Percentiles rank a stretch among this genome's conserved stretches.
These are phyloP conservation scores for Altica lythri DNA, from an alignment of 2,888 invertebrate genomes.

Conservation along the genomic window DNA sequence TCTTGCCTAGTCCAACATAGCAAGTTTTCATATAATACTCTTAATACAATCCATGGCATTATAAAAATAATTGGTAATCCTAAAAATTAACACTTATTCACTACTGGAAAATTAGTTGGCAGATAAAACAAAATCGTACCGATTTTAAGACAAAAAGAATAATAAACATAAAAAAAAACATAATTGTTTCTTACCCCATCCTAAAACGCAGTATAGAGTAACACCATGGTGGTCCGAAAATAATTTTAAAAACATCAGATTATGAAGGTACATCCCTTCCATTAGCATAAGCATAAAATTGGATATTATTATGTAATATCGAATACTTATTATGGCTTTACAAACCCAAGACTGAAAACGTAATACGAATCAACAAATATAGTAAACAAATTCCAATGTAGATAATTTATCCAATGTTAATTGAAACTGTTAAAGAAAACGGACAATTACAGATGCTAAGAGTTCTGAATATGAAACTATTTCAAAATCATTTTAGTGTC, in stretches of 20 bases:
- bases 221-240: slow-evolving; percentile 67
- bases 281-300: slow-evolving; percentile 73
- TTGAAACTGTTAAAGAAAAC: not conserved
- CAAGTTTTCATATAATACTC: slow-evolving; percentile 60
- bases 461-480: too few species aligned
- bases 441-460: too few species aligned
- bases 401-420: too few species aligned
- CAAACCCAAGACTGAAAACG: slow-evolving; percentile 68
- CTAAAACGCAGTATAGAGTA: slow-evolving; percentile 63
- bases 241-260: slow-evolving; percentile 67
- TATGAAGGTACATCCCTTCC: slow-evolving; percentile 73
- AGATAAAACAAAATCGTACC: too few species aligned
- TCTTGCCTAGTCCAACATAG: slow-evolving; percentile 66
- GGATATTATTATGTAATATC: slow-evolving; percentile 68
- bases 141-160: too few species aligned
- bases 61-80: slow-evolving; percentile 64
- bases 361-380: too few species aligned
- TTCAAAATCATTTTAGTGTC: too few species aligned
- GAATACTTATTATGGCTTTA: slow-evolving; percentile 64
- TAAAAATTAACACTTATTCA: too few species aligned
- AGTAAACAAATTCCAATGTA: too few species aligned
- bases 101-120: too few species aligned
- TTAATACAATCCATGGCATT: slow-evolving; percentile 63
- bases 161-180: not conserved
- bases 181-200: slow-evolving; percentile 72